These are phyloP conservation scores for Illadopsis cleaveri DNA, from an alignment of 2,113 vertebrate species.

Conservation along the genomic window DNA sequence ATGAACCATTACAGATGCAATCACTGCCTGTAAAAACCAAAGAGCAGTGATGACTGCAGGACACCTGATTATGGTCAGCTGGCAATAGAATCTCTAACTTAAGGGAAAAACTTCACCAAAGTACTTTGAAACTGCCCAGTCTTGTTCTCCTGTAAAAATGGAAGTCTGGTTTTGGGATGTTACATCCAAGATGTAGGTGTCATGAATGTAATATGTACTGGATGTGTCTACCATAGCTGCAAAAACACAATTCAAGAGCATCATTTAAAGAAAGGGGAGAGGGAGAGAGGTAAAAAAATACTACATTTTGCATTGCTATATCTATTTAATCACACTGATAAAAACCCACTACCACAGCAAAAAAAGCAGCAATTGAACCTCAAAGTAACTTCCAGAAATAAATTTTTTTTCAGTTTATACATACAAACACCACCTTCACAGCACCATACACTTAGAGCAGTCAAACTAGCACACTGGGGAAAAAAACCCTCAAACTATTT, in stretches of 20 bases:
- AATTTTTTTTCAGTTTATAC: not conserved
- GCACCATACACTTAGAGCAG: not conserved
- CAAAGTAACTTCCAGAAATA: not conserved
- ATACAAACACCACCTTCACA: not conserved
- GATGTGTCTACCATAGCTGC: not conserved
- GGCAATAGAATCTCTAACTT: not conserved
- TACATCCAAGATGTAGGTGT: not conserved
- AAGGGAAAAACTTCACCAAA: not conserved
- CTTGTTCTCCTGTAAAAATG: not conserved
- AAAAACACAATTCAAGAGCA: not conserved
- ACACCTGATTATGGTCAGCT: not conserved
- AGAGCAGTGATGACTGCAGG: not conserved
- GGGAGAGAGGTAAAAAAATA: rapidly evolving
- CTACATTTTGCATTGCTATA: not conserved
- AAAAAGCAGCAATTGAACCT: not conserved
- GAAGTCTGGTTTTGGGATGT: not conserved
- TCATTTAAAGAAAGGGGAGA: not conserved
- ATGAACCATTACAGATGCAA: not conserved
- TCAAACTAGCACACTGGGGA: not conserved
- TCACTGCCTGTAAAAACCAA: not conserved
- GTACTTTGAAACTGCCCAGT: not conserved
- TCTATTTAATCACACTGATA: not conserved
- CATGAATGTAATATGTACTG: not conserved
- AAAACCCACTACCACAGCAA: not conserved
- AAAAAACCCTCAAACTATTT: rapidly evolving